phyloP scores from a whole-genome alignment of 2,797 vertebrate genomes.

The Sebastes kiyomatsui region DNA sequence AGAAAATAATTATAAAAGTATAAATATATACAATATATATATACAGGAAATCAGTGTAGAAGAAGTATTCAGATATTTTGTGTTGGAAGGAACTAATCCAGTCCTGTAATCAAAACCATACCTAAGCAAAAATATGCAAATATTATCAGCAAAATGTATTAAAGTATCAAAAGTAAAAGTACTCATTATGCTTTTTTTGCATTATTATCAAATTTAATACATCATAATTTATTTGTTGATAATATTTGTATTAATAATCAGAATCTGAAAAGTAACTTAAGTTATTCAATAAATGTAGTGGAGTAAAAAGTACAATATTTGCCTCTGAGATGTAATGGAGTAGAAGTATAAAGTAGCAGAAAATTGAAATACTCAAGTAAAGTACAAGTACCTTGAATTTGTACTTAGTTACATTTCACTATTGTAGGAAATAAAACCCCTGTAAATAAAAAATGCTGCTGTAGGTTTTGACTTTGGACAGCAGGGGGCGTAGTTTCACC shows the following conservation, averaged over 20 bases:
- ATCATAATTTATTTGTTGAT: too few relatives aligned
- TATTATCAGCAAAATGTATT: neutral
- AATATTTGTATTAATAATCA: too few relatives aligned
- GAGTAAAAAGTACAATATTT: too few relatives aligned
- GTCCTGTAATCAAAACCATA: too few relatives aligned
- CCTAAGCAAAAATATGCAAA: too few relatives aligned
- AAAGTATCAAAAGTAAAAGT: too few relatives aligned
- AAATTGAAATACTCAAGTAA: neutral
- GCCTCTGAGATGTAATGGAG: neutral
- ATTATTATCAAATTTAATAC: too few relatives aligned
- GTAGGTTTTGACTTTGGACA: neutral
- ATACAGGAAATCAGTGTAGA: neutral
- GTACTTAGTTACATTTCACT: neutral
- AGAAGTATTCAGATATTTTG: neutral
- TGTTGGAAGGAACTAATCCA: too few relatives aligned
- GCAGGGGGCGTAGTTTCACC: neutral
- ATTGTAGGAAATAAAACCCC: neutral
- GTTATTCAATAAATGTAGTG: too few relatives aligned
- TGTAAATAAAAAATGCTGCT: neutral
- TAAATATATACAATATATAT: neutral
- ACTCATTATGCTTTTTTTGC: too few relatives aligned
- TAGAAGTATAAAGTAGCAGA: neutral
- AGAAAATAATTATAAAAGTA: too few relatives aligned
- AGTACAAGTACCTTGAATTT: neutral
- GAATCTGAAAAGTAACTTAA: too few relatives aligned